phyloP scores from a whole-genome alignment of 2,113 vertebrate genomes.

The Chaenocephalus aceratus region DNA sequence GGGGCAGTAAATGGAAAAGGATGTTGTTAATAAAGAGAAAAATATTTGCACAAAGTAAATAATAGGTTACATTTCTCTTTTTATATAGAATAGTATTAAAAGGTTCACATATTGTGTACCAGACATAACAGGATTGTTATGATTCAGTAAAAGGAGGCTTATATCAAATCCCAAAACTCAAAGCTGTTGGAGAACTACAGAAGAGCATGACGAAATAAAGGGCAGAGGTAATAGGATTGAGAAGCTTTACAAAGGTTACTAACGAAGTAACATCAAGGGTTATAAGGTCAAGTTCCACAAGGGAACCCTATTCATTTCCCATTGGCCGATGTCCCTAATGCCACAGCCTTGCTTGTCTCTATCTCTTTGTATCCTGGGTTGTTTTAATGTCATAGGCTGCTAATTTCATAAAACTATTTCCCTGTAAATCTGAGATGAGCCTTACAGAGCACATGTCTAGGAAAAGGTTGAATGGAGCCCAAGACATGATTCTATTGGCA shows the following conservation, averaged over 20 bases:
- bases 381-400: slow-evolving; percentile 26
- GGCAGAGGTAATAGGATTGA: slow-evolving; percentile 67
- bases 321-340: slow-evolving; percentile 38
- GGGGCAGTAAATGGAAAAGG: slow-evolving; percentile 1
- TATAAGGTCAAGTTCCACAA: slow-evolving; percentile 66
- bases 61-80: neutral
- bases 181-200: slow-evolving; percentile 8
- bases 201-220: slow-evolving; percentile 40
- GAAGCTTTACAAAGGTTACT: slow-evolving; percentile 72
- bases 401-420: slow-evolving; percentile 41
- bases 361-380: slow-evolving; percentile 16
- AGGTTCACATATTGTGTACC: neutral
- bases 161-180: slow-evolving; percentile 24
- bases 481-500: slow-evolving; percentile 26
- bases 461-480: slow-evolving; percentile 36
- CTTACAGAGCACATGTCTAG: slow-evolving; percentile 19
- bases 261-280: slow-evolving; percentile 66
- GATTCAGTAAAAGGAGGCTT: slow-evolving; percentile 19
- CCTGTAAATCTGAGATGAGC: slow-evolving; percentile 33
- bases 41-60: neutral
- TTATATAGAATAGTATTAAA: neutral
- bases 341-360: slow-evolving; percentile 14
- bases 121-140: slow-evolving; percentile 10
- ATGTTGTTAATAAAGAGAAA: slow-evolving; percentile 7
- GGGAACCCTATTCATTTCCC: slow-evolving; percentile 63